phyloP scores from a whole-genome alignment of 2,797 vertebrate genomes.

The Gadopsis marmoratus region DNA sequence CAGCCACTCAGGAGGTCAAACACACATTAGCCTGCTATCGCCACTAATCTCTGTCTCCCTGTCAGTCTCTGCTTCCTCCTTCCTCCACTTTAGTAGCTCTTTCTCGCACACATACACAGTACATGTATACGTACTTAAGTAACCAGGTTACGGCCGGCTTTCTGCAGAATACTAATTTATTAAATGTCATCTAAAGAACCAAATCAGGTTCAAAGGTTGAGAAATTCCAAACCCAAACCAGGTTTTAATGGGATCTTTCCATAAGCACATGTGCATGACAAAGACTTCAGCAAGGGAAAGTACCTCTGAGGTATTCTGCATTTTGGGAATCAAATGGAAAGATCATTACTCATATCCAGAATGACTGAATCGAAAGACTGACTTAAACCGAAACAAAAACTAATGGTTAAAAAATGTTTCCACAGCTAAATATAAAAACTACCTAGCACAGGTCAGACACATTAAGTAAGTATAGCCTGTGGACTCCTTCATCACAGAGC shows the following conservation, averaged over 20 bases:
- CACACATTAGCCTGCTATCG: constrained; percentile 73
- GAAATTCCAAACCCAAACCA: not conserved
- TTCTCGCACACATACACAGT: not conserved
- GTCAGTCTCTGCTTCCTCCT: constrained; percentile 59
- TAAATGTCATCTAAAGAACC: not conserved
- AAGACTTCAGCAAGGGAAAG: not conserved
- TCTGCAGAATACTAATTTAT: not conserved
- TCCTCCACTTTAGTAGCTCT: constrained; percentile 29
- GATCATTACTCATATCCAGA: not conserved
- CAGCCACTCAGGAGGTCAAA: constrained; percentile 78
- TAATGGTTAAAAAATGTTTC: not conserved
- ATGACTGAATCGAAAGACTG: not conserved
- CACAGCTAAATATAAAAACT: not conserved
- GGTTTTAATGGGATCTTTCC: not conserved
- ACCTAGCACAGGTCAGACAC: not conserved
- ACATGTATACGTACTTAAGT: not conserved
- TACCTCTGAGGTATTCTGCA: not conserved
- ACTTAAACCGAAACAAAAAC: not conserved
- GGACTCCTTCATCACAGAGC: not conserved
- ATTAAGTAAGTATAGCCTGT: not conserved
- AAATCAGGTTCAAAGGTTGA: not conserved
- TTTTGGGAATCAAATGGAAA: not conserved
- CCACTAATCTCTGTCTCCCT: constrained; percentile 66
- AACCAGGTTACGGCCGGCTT: not conserved
- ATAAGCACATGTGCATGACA: not conserved